A percentile compares a stretch with the other conserved stretches of the same genome.
These are phyloP conservation scores for Leptinotarsa texana DNA, from an alignment of 1,140 invertebrate species.

Conservation along the genomic window DNA sequence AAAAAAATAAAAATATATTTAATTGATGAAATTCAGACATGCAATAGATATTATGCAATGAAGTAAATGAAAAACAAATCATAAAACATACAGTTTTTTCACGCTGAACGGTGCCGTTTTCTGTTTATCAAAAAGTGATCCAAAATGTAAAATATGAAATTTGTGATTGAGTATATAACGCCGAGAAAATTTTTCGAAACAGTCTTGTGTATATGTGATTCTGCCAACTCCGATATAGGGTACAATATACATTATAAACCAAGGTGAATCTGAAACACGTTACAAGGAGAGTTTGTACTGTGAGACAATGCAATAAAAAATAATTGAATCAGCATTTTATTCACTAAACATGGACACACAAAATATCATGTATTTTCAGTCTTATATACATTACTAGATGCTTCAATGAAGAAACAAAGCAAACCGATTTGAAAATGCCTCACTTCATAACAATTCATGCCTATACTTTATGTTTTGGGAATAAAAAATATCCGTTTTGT, in stretches of 20 bases:
- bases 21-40: no score
- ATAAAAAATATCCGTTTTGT: conserved; percentile 27
- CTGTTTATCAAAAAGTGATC: conserved; percentile 4
- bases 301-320: conserved; percentile 17
- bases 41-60: no score
- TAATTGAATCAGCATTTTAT: conserved; percentile 30
- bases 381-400: conserved; percentile 49
- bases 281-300: conserved; percentile 41
- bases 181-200: no score
- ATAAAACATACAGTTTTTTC: no score
- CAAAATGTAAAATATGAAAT: not conserved
- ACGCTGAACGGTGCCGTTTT: not conserved
- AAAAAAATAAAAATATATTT: no score
- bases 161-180: no score
- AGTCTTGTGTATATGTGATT: not conserved
- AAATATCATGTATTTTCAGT: conserved; percentile 49
- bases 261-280: conserved; percentile 1
- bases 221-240: not conserved
- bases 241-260: not conserved
- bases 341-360: conserved; percentile 47
- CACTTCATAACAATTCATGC: conserved; percentile 25
- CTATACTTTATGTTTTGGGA: conserved; percentile 22
- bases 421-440: conserved; percentile 21
- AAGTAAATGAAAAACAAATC: no score
- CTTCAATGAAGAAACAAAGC: conserved; percentile 29